Evolutionary conservation across 2,797 vertebrate species (phyloP).

Genomic region (Karalla daura): DNA sequence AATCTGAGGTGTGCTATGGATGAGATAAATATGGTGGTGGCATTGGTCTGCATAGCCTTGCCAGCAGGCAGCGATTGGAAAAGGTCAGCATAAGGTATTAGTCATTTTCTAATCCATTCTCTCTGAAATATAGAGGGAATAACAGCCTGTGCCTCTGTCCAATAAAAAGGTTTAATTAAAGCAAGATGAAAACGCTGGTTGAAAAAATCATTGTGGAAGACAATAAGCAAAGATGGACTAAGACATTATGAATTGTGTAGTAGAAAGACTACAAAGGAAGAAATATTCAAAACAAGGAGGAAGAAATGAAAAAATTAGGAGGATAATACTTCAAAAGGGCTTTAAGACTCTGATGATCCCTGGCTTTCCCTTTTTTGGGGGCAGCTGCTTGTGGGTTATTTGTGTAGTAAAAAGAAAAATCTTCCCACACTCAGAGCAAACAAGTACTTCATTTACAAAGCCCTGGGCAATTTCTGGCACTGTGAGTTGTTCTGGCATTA

Average conservation of each 20-base stretch:
- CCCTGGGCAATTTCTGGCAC: constrained; percentile 58
- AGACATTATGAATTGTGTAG: constrained; percentile 41
- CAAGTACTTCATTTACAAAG: constrained; percentile 71
- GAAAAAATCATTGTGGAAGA: constrained; percentile 44
- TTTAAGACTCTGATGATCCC: constrained; percentile 61
- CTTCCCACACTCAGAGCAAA: constrained; percentile 71
- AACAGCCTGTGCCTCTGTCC: constrained; percentile 59
- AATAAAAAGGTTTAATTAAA: constrained; percentile 75
- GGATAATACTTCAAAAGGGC: constrained; percentile 53
- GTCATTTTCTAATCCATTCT: constrained; percentile 69
- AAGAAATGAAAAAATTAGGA: constrained; percentile 40
- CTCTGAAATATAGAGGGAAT: constrained; percentile 64
- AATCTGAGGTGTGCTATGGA: constrained; percentile 69
- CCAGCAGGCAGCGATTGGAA: constrained; percentile 59
- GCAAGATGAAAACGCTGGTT: constrained; percentile 64
- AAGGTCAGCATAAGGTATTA: constrained; percentile 74
- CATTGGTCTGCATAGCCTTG: constrained; percentile 54
- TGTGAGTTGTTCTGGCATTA: constrained; percentile 36
- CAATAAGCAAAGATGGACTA: constrained; percentile 24
- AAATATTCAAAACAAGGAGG: constrained; percentile 33
- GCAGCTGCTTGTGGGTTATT: constrained; percentile 35
- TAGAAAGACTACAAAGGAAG: constrained; percentile 32
- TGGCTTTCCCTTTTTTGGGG: constrained; percentile 14
- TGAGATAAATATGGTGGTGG: constrained; percentile 70
- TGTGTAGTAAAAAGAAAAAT: constrained; percentile 58